These are phyloP conservation scores for Cricetomys ansorgei DNA, from an alignment of 2,113 vertebrate species.

Conservation along the genomic window DNA sequence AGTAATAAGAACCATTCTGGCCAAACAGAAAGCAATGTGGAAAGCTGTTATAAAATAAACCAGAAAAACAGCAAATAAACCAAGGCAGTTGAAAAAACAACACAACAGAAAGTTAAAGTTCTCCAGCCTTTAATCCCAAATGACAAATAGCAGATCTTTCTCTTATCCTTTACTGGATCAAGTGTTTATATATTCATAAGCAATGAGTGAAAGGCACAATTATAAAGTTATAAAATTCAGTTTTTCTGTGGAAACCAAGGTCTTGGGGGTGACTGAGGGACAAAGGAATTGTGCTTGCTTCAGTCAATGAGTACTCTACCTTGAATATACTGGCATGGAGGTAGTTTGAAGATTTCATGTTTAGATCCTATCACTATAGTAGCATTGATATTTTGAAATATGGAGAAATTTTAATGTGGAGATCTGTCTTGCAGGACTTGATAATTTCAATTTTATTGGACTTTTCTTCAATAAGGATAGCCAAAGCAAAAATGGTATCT, in stretches of 20 bases:
- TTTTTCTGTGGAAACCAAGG: neutral
- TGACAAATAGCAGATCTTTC: neutral
- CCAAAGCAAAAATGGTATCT: slow-evolving; percentile 13
- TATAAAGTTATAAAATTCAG: slow-evolving; percentile 43
- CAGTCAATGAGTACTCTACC: neutral
- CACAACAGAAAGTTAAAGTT: slow-evolving; percentile 45
- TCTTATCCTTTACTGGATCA: neutral
- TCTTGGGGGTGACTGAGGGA: neutral
- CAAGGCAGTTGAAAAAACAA: slow-evolving; percentile 30
- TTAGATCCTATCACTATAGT: neutral
- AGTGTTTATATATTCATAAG: neutral
- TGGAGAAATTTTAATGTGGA: neutral
- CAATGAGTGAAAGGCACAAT: neutral
- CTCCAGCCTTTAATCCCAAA: neutral
- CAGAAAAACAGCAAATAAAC: slow-evolving; percentile 52
- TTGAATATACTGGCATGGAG: neutral
- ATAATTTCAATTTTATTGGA: neutral
- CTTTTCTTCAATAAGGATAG: neutral
- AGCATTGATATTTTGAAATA: neutral
- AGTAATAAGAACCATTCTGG: slow-evolving; percentile 69
- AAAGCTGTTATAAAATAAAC: slow-evolving; percentile 63
- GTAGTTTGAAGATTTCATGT: neutral
- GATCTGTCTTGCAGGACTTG: neutral
- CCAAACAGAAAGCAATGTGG: neutral
- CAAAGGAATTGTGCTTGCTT: neutral